Conservation (phyloP, 2,797 vertebrate genomes). For the Merluccius polli region DNA sequence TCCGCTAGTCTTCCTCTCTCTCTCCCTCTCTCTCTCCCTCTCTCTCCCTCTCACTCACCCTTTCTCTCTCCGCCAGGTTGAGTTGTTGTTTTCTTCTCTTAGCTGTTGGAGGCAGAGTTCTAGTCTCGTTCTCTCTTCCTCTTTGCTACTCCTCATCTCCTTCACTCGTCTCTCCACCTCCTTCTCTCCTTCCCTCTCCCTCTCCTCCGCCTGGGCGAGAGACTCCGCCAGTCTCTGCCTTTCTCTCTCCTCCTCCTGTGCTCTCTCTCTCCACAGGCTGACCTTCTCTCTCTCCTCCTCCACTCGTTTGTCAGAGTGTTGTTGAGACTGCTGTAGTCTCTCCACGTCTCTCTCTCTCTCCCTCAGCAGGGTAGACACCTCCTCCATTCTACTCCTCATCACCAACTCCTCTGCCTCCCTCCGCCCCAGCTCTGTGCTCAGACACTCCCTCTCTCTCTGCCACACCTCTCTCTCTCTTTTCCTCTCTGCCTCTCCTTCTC, state of each 20-base stretch:
- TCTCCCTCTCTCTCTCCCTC: neutral
- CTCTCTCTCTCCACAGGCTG: neutral
- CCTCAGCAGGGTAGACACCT: neutral
- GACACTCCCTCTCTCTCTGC: slow-evolving; percentile 51
- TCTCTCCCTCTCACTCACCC: neutral
- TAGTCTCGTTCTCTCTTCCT: neutral
- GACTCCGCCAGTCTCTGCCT: neutral
- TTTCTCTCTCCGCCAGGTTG: neutral
- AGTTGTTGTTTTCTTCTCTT: neutral
- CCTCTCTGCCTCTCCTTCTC: neutral
- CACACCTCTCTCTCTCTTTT: slow-evolving; percentile 48
- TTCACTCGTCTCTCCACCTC: neutral
- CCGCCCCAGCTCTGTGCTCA: slow-evolving; percentile 57
- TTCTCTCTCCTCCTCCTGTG: neutral
- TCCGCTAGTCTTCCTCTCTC: neutral
- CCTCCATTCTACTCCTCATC: slow-evolving; percentile 49
- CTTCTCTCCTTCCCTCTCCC: neutral
- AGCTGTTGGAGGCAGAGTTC: neutral
- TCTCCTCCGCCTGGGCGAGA: neutral
- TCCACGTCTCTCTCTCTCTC: neutral
- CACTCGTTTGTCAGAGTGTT: neutral
- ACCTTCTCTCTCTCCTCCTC: neutral
- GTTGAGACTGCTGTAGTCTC: neutral
- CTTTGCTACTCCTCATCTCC: neutral
- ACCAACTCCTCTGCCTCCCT: slow-evolving; percentile 65